A percentile compares a stretch with the other conserved stretches of the same genome.
These are phyloP conservation scores for Plestiodon gilberti DNA, from an alignment of 2,113 vertebrate species.

Conservation along the genomic window DNA sequence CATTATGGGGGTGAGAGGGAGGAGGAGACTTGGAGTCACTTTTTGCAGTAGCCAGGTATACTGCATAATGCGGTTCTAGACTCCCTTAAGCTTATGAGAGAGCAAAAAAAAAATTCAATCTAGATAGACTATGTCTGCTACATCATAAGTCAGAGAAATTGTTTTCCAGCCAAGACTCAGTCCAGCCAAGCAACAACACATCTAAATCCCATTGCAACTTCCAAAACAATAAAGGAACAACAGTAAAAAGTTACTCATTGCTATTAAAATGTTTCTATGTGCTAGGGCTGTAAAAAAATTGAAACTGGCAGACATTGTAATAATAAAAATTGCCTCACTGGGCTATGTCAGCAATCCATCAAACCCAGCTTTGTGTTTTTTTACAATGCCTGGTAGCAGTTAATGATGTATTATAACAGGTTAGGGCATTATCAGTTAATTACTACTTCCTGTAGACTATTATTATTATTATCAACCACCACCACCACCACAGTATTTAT, in stretches of 20 bases:
- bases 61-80: constrained; percentile 22
- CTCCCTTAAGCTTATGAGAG: constrained; percentile 53
- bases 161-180: constrained; percentile 31
- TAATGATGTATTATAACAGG: not conserved
- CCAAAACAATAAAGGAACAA: constrained; percentile 31
- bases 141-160: constrained; percentile 53
- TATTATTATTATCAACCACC: no score
- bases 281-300: not conserved
- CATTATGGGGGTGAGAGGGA: not conserved
- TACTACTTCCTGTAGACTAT: not conserved
- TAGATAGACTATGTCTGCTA: constrained; percentile 50
- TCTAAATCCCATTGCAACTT: constrained; percentile 55
- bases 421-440: not conserved
- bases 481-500: no score
- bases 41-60: not conserved
- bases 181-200: constrained; percentile 48
- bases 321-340: not conserved
- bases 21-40: not conserved
- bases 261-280: constrained; percentile 5
- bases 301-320: not conserved
- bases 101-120: constrained; percentile 25
- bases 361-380: not conserved
- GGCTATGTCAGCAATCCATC: not conserved
- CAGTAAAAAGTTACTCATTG: constrained; percentile 2
- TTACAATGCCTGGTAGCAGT: not conserved